phyloP scores from a whole-genome alignment of 2,888 invertebrate species.

The Arctia plantaginis region DNA sequence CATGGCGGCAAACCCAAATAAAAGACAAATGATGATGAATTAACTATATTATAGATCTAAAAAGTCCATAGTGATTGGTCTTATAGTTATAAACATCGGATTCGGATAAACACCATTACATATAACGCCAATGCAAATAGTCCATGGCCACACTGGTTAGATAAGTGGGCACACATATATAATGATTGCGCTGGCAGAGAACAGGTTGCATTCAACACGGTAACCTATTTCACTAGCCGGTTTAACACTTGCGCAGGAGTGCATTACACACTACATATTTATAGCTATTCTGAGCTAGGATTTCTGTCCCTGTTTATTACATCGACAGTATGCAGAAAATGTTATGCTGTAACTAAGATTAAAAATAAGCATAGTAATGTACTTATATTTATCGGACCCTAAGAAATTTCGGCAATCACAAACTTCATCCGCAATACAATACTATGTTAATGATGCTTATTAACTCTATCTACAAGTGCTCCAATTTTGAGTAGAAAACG shows the following conservation, averaged over 20 bases:
- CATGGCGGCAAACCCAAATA: no score
- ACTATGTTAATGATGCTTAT: neutral
- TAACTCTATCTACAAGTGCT: neutral
- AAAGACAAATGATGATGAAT: no score
- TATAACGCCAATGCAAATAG: slow-evolving; percentile 23
- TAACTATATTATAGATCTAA: neutral
- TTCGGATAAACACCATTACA: slow-evolving; percentile 1
- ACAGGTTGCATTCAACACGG: slow-evolving; percentile 40
- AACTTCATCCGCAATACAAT: neutral
- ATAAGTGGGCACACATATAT: slow-evolving; percentile 13
- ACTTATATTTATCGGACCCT: neutral
- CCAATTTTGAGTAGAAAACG: neutral
- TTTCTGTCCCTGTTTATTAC: neutral
- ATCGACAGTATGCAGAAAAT: no score
- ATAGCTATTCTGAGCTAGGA: neutral
- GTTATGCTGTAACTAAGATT: neutral
- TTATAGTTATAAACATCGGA: neutral
- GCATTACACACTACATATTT: neutral
- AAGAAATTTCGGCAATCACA: neutral
- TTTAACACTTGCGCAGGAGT: slow-evolving; percentile 31
- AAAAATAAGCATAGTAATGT: neutral
- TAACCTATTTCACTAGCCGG: slow-evolving; percentile 47
- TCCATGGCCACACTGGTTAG: slow-evolving; percentile 40
- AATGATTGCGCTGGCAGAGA: slow-evolving; percentile 36
- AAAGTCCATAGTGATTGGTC: neutral